Conservation (phyloP, 2,113 vertebrate species). For the Ornithorhynchus anatinus region DNA sequence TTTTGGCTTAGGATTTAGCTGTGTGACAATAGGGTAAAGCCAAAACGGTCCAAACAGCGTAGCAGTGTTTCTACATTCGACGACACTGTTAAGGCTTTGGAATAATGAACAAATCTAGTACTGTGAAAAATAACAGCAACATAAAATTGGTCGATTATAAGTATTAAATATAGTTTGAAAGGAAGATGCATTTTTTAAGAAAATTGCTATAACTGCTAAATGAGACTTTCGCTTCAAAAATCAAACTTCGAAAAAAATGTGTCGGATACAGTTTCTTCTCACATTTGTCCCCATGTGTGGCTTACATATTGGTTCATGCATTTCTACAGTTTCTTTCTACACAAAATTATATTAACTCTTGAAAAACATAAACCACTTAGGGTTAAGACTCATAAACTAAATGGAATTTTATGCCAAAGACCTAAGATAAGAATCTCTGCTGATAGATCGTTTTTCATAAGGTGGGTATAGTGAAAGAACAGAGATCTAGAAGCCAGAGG, state of each 20-base stretch:
- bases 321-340: too few relatives aligned
- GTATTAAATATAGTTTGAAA: neutral
- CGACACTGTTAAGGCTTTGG: constrained; percentile 20
- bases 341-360: neutral
- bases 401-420: constrained; percentile 21
- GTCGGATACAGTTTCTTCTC: neutral
- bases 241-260: too few relatives aligned
- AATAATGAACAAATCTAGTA: constrained; percentile 14
- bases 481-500: too few relatives aligned
- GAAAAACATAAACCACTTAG: constrained; percentile 5
- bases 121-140: too few relatives aligned
- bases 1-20: constrained; percentile 12
- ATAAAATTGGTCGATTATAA: too few relatives aligned
- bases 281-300: constrained; percentile 1
- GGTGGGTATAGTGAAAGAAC: too few relatives aligned
- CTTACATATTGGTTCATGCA: neutral
- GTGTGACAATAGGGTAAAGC: constrained; percentile 29
- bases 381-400: neutral
- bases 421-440: constrained; percentile 28
- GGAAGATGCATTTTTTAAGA: too few relatives aligned
- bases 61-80: constrained; percentile 17
- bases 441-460: too few relatives aligned
- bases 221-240: too few relatives aligned
- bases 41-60: constrained; percentile 24
- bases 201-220: too few relatives aligned